These are phyloP conservation scores for Macrosiphum euphorbiae DNA, from an alignment of 2,888 invertebrate species.

Conservation along the genomic window DNA sequence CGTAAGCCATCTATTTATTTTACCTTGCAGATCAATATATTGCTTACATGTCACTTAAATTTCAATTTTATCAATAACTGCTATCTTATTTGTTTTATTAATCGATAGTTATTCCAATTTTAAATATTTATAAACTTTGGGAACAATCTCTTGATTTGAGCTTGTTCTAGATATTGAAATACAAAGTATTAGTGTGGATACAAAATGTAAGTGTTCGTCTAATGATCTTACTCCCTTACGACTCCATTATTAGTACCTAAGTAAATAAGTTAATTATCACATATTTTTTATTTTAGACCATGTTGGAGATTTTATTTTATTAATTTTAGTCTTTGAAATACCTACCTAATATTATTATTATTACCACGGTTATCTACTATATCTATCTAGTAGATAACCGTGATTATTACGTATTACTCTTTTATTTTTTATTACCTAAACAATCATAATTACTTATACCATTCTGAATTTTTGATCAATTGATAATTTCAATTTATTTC, in stretches of 20 bases:
- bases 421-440: neutral
- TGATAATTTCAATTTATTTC: neutral
- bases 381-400: no score
- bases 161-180: neutral
- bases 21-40: slow-evolving; percentile 18
- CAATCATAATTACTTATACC: neutral
- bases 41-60: neutral
- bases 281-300: neutral
- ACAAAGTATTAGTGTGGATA: neutral
- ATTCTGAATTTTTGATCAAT: neutral
- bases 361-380: no score
- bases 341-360: no score
- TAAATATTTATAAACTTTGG: neutral
- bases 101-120: neutral
- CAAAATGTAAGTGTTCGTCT: neutral
- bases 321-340: neutral
- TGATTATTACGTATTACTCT: no score
- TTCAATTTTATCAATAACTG: neutral
- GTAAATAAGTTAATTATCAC: neutral
- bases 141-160: neutral
- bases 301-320: neutral
- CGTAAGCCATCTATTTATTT: neutral
- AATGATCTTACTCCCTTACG: neutral
- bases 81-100: neutral
- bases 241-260: neutral